phyloP scores from a whole-genome alignment of 2,888 invertebrate genomes.

The Epirrhoe alternata region DNA sequence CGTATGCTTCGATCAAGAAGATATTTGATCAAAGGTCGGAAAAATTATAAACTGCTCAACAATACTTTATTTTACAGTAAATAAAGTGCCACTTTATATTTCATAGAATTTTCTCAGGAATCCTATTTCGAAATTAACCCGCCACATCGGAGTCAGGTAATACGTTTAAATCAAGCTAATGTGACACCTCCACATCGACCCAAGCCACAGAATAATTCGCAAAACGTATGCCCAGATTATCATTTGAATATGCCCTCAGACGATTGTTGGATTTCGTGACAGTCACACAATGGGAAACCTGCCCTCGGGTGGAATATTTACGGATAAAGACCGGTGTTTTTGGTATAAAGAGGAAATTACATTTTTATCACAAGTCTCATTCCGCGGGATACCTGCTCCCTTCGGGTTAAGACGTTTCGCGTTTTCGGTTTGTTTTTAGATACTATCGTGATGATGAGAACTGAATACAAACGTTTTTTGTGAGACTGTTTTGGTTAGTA shows the following conservation, averaged over 20 bases:
- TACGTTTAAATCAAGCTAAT: slow-evolving; percentile 79
- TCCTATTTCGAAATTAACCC: slow-evolving; percentile 13
- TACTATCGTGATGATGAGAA: slow-evolving; percentile 9
- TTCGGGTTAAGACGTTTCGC: slow-evolving; percentile 52
- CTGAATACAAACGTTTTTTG: no score
- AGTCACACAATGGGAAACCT: slow-evolving; percentile 73
- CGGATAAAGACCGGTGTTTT: slow-evolving; percentile 69
- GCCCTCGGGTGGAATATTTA: slow-evolving; percentile 71
- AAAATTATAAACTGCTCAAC: no score
- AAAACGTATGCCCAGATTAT: slow-evolving; percentile 81
- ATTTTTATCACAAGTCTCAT: slow-evolving; percentile 71
- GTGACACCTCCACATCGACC: slow-evolving; percentile 72
- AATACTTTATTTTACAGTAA: background rate
- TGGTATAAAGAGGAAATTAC: slow-evolving; percentile 67
- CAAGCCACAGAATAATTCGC: slow-evolving; percentile 66
- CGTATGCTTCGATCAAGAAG: no score
- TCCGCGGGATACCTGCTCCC: slow-evolving; percentile 60
- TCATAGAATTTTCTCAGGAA: background rate
- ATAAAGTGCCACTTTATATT: background rate
- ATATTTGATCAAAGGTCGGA: no score
- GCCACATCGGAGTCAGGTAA: slow-evolving; percentile 63
- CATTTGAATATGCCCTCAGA: slow-evolving; percentile 82
- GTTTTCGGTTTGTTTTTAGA: slow-evolving; percentile 46
- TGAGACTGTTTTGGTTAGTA: no score
- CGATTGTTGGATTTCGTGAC: slow-evolving; percentile 79